Base-by-base conservation (phyloP, 2,113 vertebrate species). In the Okapia johnstoni region DNA sequence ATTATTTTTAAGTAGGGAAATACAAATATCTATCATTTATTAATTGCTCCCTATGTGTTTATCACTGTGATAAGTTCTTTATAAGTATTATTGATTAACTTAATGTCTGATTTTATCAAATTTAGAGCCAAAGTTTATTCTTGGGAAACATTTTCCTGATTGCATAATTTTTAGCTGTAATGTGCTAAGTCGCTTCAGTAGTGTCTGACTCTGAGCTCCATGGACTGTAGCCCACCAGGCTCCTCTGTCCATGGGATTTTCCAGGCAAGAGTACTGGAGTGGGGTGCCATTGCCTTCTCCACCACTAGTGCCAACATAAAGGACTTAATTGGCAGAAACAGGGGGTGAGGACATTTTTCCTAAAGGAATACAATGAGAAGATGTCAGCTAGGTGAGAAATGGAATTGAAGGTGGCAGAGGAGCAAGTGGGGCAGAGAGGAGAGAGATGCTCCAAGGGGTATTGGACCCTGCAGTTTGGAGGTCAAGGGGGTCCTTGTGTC, bases 1-100 rank as follows among this genome's bases (percentile, higher is more conserved):
- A 17, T 70, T 79, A 85, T 70, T 94, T 92, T 87, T 85, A 66
- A 80, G 36, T 58, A 92, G 28, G 79, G 13, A 85, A 54, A 25
- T 77, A 54, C 19, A 3, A 88, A 92, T 57, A 66, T 25, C n/a
- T 90, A 76, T 79, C 4, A 61, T 21, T 52, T 76, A 79, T 73
- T 92, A 76, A 60, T 17, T 57, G 8, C 5, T 85, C 3, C 40
- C 28, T 26, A 26, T 81, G 46, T 92, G 25, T 96, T 85, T 70
- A 90, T 89, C 48, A 89, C 52, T 52, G 26, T 88, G 63, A 79
- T 96, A 85, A 84, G 46, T 61, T 85, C 57, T 95, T 92, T 94
- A 21, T 83, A 66, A 80, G 63, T 89, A 28, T 54, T 80, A 40
- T 54, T 33, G 55, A 58, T 40, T 87, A 84, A 92, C 33, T 85